A percentile compares a stretch with the other conserved stretches of the same genome.
phyloP scores from a whole-genome alignment of 2,113 vertebrate genomes.

The Eurystomus gularis region DNA sequence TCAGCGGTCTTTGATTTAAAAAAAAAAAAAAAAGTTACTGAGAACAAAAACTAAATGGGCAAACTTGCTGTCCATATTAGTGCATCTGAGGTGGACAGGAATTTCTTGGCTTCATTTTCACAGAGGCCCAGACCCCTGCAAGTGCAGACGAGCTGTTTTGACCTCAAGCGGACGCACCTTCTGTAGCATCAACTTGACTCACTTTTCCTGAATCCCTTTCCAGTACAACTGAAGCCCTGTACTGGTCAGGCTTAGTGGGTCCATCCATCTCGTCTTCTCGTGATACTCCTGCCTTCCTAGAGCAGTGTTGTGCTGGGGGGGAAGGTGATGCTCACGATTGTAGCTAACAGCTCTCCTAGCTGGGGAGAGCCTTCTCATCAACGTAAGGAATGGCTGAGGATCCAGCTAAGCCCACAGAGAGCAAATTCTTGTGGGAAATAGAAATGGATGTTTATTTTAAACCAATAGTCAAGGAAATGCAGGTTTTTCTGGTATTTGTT shows the following conservation, averaged over 20 bases:
- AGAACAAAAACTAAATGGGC: neutral
- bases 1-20: neutral
- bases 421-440: neutral
- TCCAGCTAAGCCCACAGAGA: neutral
- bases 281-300: neutral
- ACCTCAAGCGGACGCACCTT: fast-evolving
- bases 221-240: neutral
- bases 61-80: neutral
- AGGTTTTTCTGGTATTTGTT: neutral
- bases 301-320: neutral
- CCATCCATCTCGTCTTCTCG: neutral
- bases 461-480: neutral
- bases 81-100: neutral
- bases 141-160: neutral
- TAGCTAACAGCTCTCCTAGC: neutral
- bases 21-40: neutral
- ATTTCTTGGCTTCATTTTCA: neutral
- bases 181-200: neutral
- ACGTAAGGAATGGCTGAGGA: neutral
- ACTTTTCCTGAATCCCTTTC: neutral
- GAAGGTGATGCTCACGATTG: neutral
- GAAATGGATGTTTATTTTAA: neutral
- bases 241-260: neutral
- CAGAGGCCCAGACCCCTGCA: neutral
- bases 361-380: neutral